Evolutionary conservation across 2,888 invertebrate species (phyloP).

Genomic region (Dryobota labecula): DNA sequence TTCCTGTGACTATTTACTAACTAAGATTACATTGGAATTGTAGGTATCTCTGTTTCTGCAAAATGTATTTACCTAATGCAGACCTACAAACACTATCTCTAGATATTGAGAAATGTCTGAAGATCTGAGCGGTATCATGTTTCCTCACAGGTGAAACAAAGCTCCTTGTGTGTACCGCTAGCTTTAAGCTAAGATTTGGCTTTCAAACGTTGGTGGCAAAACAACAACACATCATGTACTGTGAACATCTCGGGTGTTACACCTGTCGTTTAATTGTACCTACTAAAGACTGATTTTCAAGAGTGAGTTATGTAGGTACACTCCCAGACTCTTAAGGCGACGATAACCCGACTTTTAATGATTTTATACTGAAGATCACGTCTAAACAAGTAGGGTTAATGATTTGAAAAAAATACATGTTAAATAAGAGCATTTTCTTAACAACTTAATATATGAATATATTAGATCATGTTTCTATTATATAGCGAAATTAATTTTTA

Average conservation of each 20-base stretch:
- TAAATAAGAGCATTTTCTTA: too few species aligned
- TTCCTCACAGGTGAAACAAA: constrained; percentile 8
- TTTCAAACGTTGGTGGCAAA: constrained; percentile 8
- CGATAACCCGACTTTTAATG: too few species aligned
- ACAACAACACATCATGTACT: too few species aligned
- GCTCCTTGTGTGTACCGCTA: neutral
- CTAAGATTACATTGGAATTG: neutral
- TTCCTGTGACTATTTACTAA: neutral
- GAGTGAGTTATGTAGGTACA: neutral
- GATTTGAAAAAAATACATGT: too few species aligned
- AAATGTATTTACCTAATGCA: neutral
- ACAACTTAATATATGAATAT: too few species aligned
- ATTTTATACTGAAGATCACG: too few species aligned
- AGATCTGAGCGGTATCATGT: neutral
- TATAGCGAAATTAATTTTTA: too few species aligned
- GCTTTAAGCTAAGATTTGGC: constrained; percentile 6
- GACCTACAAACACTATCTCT: neutral
- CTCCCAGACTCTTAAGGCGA: neutral
- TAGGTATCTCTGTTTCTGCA: neutral
- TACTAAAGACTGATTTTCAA: neutral
- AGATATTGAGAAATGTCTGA: constrained; percentile 10
- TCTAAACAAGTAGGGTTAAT: too few species aligned
- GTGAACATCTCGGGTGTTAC: neutral
- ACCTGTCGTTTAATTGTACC: neutral
- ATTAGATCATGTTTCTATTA: too few species aligned